Base-by-base conservation (phyloP, 2,888 invertebrate genomes). In the Mythimna pallens region DNA sequence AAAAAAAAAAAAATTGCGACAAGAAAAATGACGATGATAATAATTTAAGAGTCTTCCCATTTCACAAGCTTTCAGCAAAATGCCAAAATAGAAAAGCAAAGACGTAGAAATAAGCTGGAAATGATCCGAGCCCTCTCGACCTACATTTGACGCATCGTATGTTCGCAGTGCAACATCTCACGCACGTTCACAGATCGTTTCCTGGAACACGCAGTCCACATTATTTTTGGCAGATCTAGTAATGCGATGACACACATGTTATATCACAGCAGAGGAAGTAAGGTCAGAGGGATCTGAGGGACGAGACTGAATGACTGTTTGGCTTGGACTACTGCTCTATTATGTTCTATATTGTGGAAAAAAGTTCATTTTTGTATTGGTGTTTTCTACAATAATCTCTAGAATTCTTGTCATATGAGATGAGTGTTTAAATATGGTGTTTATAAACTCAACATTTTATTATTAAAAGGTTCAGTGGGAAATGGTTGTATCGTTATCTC, bases 161-260 rank as follows among this genome's bases (percentile, higher is more conserved):
- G 66, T 25, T 70, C 52, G 59, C 47, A 58, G 61, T 81, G 80
- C 81, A 78, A 67, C 64, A 65, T 62, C 65, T 64, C 74, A 70
- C 70, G 68, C 73, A 50, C 72, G 73, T 68, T 75, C 69, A 59
- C 82, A 70, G 62, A 64, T 61, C 76, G 65, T 68, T 86, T 84
- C 84, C 81, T 79, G 83, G 86, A 86, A 86, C 79, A 55, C 66
- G 57, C 72, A 63, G 76, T 66, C 74, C 58, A 72, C 65, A 77
- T 78, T 86, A 86, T 86, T 86, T 86, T 86, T 85, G 85, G 86
- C 86, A 81, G 84, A 83, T 84, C 76, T 84, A 79, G 86, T 80
- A 84, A 86, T 73, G 55, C 73, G 81, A 78, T 86, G 86, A 86
- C 86, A 86, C 81, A 85, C 80, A 80, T 75, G 67, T 78, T 73